A percentile compares a stretch with the other conserved stretches of the same genome.
phyloP scores from a whole-genome alignment of 2,797 vertebrate species.

The Pseudochirops corinnae region DNA sequence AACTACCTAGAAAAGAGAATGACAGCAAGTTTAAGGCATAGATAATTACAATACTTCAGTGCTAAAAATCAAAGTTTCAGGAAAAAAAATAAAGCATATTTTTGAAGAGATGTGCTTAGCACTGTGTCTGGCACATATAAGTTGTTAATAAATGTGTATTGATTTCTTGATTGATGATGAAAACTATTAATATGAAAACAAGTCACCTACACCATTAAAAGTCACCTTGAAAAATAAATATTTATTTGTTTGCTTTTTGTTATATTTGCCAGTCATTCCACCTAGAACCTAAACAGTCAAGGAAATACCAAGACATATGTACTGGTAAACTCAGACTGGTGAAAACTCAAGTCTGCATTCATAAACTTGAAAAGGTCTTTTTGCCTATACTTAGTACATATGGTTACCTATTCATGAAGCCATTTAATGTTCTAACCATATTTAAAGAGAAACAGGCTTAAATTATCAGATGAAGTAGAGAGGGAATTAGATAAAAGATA shows the following conservation, averaged over 20 bases:
- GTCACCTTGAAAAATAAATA: background rate
- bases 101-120: background rate
- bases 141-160: background rate
- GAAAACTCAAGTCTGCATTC: background rate
- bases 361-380: background rate
- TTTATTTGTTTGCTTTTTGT: background rate
- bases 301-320: background rate
- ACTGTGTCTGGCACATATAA: background rate
- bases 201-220: background rate
- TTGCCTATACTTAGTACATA: background rate
- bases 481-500: background rate
- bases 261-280: background rate
- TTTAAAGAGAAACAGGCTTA: background rate
- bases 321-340: background rate
- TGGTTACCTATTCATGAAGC: background rate
- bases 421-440: background rate
- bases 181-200: background rate
- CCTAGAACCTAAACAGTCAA: background rate
- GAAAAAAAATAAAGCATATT: background rate
- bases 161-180: background rate
- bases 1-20: slow-evolving; percentile 87
- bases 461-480: background rate
- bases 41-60: background rate
- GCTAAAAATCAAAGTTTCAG: background rate
- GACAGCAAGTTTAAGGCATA: background rate